phyloP scores from a whole-genome alignment of 23 tunicate species.

The Pegea sp. region DNA sequence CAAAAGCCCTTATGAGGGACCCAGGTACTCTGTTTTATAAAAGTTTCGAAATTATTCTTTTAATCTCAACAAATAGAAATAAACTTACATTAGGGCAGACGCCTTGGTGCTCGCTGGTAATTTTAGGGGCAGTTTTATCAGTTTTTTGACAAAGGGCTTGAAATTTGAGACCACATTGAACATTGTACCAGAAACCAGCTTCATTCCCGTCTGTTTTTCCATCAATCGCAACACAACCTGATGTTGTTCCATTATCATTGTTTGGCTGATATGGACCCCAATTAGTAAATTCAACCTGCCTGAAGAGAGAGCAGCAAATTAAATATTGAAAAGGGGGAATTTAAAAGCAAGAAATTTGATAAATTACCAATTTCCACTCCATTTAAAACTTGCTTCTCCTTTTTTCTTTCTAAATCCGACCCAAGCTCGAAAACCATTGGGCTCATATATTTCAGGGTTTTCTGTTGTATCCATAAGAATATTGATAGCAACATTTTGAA shows the following conservation, averaged over 20 bases:
- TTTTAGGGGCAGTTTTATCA: slow-evolving; percentile 45
- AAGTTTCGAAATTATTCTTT: background rate
- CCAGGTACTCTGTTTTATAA: background rate
- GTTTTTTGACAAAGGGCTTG: slow-evolving; percentile 63
- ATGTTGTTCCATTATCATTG: slow-evolving; percentile 16
- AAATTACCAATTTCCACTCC: background rate
- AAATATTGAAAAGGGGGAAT: no score
- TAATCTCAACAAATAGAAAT: background rate
- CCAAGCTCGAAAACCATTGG: slow-evolving; percentile 40
- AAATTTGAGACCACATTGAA: slow-evolving; percentile 22
- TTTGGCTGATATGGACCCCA: slow-evolving; percentile 61
- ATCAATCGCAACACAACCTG: slow-evolving; percentile 49
- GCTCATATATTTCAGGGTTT: slow-evolving; percentile 33
- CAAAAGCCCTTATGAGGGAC: background rate
- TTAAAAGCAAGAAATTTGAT: background rate
- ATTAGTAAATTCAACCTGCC: slow-evolving; percentile 57
- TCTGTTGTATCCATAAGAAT: slow-evolving; percentile 57
- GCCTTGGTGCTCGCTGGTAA: slow-evolving; percentile 26
- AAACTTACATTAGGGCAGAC: slow-evolving; percentile 33
- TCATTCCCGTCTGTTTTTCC: slow-evolving; percentile 9
- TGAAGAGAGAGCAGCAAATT: slow-evolving; percentile 6
- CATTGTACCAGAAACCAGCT: slow-evolving; percentile 61
- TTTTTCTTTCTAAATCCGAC: slow-evolving; percentile 26
- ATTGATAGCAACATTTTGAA: slow-evolving; percentile 51
- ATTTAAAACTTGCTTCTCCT: background rate